phyloP scores from a whole-genome alignment of 2,113 vertebrate species.

The Otis tarda region DNA sequence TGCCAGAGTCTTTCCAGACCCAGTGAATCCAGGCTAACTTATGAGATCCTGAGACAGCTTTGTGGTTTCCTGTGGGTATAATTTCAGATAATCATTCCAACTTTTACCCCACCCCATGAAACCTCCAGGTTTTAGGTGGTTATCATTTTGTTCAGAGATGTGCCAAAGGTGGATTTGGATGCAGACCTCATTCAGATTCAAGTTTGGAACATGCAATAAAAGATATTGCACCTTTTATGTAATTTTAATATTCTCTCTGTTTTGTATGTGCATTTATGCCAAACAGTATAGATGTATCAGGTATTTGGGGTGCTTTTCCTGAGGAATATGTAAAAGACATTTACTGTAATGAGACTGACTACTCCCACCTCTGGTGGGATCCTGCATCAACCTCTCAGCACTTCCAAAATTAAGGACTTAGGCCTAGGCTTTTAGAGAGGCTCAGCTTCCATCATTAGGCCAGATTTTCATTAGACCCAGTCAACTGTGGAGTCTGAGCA shows the following conservation, averaged over 20 bases:
- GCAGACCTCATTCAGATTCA: not conserved
- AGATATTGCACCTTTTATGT: not conserved
- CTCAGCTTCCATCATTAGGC: not conserved
- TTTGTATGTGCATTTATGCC: not conserved
- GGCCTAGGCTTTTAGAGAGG: not conserved
- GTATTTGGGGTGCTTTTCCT: not conserved
- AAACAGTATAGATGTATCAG: not conserved
- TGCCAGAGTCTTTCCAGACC: not conserved
- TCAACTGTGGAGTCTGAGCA: not conserved
- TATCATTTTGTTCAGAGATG: not conserved
- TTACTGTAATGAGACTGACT: not conserved
- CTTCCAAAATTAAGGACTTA: not conserved
- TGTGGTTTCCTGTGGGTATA: not conserved
- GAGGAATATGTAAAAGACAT: not conserved
- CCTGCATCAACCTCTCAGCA: not conserved
- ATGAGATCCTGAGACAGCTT: not conserved
- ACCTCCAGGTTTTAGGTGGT: not conserved
- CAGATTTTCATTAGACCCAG: not conserved
- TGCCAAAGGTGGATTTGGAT: not conserved
- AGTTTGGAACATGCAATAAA: not conserved
- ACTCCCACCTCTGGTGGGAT: not conserved
- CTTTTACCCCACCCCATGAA: not conserved
- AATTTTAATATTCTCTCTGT: not conserved
- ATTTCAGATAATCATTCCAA: not conserved
- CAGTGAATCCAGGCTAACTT: not conserved